A percentile compares a stretch with the other conserved stretches of the same genome.
Evolutionary conservation across 37 sponge, comb jelly and placozoan genomes (phyloP).

Genomic region (Eunapius fragilis): DNA sequence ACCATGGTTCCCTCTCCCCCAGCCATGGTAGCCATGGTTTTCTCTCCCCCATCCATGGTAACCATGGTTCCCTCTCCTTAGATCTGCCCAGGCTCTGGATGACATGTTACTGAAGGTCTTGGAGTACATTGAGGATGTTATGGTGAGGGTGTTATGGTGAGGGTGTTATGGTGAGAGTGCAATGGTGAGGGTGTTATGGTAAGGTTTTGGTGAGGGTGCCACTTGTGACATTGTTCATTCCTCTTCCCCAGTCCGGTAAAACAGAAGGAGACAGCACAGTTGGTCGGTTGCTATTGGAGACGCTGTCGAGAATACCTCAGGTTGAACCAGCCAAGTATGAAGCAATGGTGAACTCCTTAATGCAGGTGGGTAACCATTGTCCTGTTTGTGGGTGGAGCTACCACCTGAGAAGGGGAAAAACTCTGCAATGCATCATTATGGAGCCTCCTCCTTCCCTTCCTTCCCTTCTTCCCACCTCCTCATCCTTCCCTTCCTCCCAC

Average conservation of each 20-base stretch:
- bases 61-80: not conserved
- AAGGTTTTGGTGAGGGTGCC: too few species aligned
- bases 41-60: not conserved
- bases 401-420: too few species aligned
- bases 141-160: too few species aligned
- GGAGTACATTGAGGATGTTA: constrained; percentile 66
- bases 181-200: too few species aligned
- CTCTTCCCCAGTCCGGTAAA: constrained; percentile 54
- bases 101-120: constrained; percentile 38
- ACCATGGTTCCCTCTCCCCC: too few species aligned
- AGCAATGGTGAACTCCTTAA: constrained; percentile 70
- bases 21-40: too few species aligned
- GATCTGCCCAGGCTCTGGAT: constrained; percentile 35
- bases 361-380: constrained; percentile 66
- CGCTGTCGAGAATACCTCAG: constrained; percentile 68
- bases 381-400: not conserved
- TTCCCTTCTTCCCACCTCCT: too few species aligned
- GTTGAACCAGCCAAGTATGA: constrained; percentile 74
- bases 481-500: too few species aligned
- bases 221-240: not conserved
- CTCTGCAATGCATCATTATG: too few species aligned
- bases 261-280: constrained; percentile 50
- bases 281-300: constrained; percentile 76
- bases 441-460: too few species aligned
- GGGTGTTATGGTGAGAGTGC: too few species aligned